phyloP scores from a whole-genome alignment of 1,140 invertebrate species.

The Bombus waltoni region DNA sequence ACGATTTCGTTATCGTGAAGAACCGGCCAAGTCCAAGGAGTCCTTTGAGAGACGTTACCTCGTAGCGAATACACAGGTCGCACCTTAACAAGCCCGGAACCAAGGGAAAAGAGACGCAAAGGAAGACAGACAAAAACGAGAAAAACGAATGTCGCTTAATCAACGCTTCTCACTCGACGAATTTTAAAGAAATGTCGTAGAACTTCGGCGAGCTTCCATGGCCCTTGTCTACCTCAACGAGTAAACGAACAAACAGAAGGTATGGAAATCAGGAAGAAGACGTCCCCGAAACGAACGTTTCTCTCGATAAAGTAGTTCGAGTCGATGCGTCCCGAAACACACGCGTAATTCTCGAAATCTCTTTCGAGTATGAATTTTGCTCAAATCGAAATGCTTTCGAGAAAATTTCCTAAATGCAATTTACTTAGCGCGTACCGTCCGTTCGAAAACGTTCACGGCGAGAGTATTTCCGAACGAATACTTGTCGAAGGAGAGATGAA shows the following conservation, averaged over 20 bases:
- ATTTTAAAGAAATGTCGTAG: constrained; percentile 42
- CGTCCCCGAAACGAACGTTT: neutral
- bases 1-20: constrained; percentile 59
- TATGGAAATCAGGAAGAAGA: constrained; percentile 25
- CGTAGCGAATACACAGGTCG: constrained; percentile 33
- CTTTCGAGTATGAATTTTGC: too few species aligned
- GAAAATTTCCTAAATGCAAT: neutral
- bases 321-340: neutral
- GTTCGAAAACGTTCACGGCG: neutral
- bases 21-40: constrained; percentile 23
- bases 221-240: neutral
- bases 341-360: too few species aligned
- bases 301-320: neutral
- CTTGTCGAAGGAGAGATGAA: neutral
- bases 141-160: constrained; percentile 46
- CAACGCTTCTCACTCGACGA: constrained; percentile 45
- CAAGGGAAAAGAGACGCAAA: neutral
- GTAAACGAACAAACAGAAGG: neutral
- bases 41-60: constrained; percentile 58
- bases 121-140: neutral
- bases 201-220: neutral
- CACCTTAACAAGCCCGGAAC: constrained; percentile 54
- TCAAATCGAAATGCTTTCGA: too few species aligned
- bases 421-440: neutral
- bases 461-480: neutral